Percentiles rank a stretch among this genome's conserved stretches.
Conservation (phyloP, 1,140 invertebrate species). For the Tetragonula clypearis region DNA sequence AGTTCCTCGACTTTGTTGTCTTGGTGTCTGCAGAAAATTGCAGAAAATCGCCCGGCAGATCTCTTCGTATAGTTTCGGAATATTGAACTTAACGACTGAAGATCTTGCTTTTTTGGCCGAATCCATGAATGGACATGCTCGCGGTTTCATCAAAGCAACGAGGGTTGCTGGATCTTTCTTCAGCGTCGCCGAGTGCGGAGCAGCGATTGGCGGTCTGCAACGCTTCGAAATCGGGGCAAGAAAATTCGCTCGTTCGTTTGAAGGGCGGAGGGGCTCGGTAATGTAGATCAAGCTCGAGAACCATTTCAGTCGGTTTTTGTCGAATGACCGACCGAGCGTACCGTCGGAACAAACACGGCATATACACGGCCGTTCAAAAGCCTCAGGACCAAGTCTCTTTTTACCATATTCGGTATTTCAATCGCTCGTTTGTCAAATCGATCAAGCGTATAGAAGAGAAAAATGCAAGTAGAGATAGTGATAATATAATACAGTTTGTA, state of each 20-base stretch:
- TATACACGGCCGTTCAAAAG: neutral
- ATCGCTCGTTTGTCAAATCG: no score
- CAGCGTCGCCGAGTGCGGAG: neutral
- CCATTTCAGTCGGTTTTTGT: conserved; percentile 24
- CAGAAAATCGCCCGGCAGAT: no score
- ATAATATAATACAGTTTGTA: no score
- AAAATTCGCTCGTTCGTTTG: neutral
- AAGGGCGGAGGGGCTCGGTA: neutral
- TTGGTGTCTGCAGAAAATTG: no score
- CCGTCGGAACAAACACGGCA: conserved; percentile 25
- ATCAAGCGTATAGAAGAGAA: no score
- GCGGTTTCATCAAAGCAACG: neutral
- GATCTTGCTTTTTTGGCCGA: no score
- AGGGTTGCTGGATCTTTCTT: neutral
- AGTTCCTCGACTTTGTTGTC: no score
- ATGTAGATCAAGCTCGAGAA: conserved; percentile 31
- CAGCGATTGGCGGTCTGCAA: neutral
- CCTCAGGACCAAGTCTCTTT: no score
- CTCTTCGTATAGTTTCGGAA: no score
- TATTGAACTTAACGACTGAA: no score
- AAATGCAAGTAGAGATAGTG: no score
- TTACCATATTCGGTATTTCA: no score
- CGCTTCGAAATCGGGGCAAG: conserved; percentile 2
- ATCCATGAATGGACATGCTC: neutral
- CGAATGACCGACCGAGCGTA: neutral